Percentiles rank a stretch among this genome's conserved stretches.
phyloP scores from a whole-genome alignment of 2,888 invertebrate species.

The Sarcophaga subvicina region DNA sequence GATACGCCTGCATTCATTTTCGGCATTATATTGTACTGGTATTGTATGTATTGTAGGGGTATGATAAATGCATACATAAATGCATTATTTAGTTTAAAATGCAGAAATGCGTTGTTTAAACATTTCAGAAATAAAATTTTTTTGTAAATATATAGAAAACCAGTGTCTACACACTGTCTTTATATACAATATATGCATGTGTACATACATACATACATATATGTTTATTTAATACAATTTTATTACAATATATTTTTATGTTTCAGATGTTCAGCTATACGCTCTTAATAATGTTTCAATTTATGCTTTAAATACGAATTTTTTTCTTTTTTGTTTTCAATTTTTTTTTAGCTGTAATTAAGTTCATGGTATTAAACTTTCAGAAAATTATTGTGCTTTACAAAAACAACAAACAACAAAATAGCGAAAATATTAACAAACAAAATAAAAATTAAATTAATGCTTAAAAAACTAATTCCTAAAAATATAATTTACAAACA shows the following conservation, averaged over 20 bases:
- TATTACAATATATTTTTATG: too few species aligned
- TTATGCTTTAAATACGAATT: neutral
- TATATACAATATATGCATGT: too few species aligned
- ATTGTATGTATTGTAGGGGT: too few species aligned
- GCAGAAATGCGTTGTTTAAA: slow-evolving; percentile 52
- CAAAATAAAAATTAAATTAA: too few species aligned
- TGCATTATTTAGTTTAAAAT: slow-evolving; percentile 19
- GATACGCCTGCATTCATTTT: too few species aligned
- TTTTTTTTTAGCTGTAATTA: slow-evolving; percentile 41
- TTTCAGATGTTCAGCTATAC: neutral
- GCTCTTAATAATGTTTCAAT: slow-evolving; percentile 8
- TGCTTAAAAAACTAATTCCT: too few species aligned
- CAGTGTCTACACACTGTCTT: too few species aligned
- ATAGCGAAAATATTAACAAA: too few species aligned
- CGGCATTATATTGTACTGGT: too few species aligned
- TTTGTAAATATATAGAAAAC: slow-evolving; percentile 18
- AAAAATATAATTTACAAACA: too few species aligned
- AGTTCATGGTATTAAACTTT: slow-evolving; percentile 60
- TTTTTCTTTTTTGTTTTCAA: neutral
- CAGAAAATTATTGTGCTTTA: slow-evolving; percentile 25
- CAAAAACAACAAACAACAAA: slow-evolving; percentile 27
- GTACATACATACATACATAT: too few species aligned
- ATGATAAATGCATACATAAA: neutral
- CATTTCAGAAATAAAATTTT: slow-evolving; percentile 44
- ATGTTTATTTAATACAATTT: too few species aligned